Base-by-base conservation (phyloP, 2,888 invertebrate genomes). In the Sesia bembeciformis region DNA sequence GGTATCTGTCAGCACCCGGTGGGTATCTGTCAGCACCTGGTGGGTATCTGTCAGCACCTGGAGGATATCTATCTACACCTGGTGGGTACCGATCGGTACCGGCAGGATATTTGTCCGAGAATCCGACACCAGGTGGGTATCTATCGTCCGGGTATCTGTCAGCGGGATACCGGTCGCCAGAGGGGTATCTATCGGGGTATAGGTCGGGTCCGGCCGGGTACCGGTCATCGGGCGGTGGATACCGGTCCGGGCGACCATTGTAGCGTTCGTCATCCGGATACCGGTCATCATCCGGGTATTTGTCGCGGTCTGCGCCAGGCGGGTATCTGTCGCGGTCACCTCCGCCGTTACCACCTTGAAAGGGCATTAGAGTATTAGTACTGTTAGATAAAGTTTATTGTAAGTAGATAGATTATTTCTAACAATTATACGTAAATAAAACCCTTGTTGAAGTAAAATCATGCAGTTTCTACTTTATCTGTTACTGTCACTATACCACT, bases 261-360 rank as follows among this genome's bases (percentile, higher is more conserved):
- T 87, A 90, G 60, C 86, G 84, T 67, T 90, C 90, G 63, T 88
- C 88, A 62, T 84, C 76, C 40, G 91, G 83, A 71, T 90, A 91
- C 58, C 91, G 86, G 64, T 91, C 91, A 59, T 88, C 84, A 61
- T 85, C 81, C 51, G 88, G 86, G 64, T 88, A 86, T 57, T 67
- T 61, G 39, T 68, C 66, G 68, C 88, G 84, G 65, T 88, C 87
- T 58, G 77, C 82, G 64, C 84, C 85, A 8, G 74, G 73, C 39
- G 91, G 91, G 69, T 90, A 91, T 65, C 78, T 71, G 68, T 71
- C 81, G 7, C 78, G 70, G 59, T 74, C 81, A 53, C 76, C 82
- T 60, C 78, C 76, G 59, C 78, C 81, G 69, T 71, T 85, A 77
- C 88, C 88, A 78, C 85, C 88, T 86, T 84, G 40, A 74, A 78